A percentile compares a stretch with the other conserved stretches of the same genome.
These are phyloP conservation scores for Criorhina ranunculi DNA, from an alignment of 2,888 invertebrate genomes.

Conservation along the genomic window DNA sequence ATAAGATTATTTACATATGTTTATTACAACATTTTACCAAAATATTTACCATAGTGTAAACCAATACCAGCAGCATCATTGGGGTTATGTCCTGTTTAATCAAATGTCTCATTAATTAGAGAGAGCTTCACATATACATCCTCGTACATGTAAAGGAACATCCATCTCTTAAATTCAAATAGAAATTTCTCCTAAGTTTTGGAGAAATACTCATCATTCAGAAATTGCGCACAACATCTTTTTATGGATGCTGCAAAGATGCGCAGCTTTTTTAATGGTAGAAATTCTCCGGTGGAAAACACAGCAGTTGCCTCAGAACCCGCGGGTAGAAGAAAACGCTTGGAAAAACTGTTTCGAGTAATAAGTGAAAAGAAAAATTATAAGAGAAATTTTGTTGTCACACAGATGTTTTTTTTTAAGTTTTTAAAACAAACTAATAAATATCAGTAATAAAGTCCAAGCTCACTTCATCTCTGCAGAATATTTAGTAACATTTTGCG, in stretches of 20 bases:
- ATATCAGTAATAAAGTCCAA: neutral
- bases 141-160: too few species aligned
- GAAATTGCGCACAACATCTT: constrained; percentile 59
- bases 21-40: neutral
- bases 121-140: neutral
- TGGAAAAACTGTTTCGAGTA: constrained; percentile 83
- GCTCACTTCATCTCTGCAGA: neutral
- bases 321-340: constrained; percentile 85
- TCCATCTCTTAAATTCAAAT: constrained; percentile 34
- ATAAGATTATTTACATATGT: neutral
- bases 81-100: neutral
- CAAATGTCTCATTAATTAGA: neutral
- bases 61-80: neutral
- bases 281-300: constrained; percentile 25
- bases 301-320: constrained; percentile 85
- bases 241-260: constrained; percentile 43
- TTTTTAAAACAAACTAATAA: neutral
- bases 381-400: constrained; percentile 27
- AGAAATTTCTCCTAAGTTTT: constrained; percentile 23
- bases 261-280: constrained; percentile 68
- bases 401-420: constrained; percentile 28
- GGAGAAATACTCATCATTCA: constrained; percentile 20
- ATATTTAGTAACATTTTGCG: neutral
- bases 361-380: constrained; percentile 34
- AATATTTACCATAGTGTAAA: neutral